Percentiles rank a stretch among this genome's conserved stretches.
These are phyloP conservation scores for Argynnis bischoffii DNA, from an alignment of 2,888 invertebrate species.

Conservation along the genomic window DNA sequence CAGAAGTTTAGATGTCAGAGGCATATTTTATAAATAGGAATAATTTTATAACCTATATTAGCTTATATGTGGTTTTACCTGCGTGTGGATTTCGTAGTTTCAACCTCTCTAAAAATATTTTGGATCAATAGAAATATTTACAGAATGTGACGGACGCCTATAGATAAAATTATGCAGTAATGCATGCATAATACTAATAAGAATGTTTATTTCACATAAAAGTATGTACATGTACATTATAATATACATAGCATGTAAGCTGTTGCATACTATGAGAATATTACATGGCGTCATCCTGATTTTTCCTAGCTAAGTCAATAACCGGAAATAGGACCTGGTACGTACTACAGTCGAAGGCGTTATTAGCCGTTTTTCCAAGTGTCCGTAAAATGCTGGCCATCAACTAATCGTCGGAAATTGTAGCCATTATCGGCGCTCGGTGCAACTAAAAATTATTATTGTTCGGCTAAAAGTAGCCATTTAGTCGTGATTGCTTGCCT, in stretches of 20 bases:
- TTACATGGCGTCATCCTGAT: not conserved
- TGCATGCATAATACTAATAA: too few relatives aligned
- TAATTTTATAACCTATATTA: not conserved
- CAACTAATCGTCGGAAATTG: conserved; percentile 80
- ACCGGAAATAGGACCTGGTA: conserved; percentile 29
- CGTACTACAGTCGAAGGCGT: conserved; percentile 45
- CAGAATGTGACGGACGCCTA: too few relatives aligned
- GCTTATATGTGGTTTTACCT: too few relatives aligned
- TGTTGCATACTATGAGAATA: conserved; percentile 1
- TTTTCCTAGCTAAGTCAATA: conserved; percentile 13
- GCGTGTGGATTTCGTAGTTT: not conserved
- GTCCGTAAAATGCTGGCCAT: conserved; percentile 66
- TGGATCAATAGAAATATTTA: too few relatives aligned
- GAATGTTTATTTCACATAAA: too few relatives aligned
- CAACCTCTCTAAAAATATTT: too few relatives aligned
- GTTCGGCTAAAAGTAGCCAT: conserved; percentile 79
- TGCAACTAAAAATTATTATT: conserved; percentile 80
- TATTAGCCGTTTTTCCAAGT: conserved; percentile 73
- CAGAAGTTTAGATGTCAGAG: conserved; percentile 26
- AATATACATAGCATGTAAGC: too few relatives aligned
- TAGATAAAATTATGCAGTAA: too few relatives aligned
- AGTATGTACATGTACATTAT: too few relatives aligned
- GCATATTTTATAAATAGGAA: not conserved
- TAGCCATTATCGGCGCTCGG: conserved; percentile 78
- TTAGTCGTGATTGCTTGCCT: conserved; percentile 63